Conservation (phyloP, 2,888 invertebrate genomes). For the Callinectes sapidus region DNA sequence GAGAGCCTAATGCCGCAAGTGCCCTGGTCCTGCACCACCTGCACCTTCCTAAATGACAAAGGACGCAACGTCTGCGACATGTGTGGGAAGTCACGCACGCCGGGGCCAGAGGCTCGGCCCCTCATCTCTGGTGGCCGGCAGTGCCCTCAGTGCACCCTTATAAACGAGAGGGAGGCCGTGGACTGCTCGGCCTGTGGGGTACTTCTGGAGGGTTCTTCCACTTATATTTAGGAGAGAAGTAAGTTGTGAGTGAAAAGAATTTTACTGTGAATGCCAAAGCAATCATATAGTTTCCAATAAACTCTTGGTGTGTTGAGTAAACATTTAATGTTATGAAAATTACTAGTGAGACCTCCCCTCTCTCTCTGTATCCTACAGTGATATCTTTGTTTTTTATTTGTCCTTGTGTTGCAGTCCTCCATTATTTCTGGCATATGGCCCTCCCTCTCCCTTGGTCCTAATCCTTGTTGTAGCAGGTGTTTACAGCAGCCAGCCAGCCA, state of each 20-base stretch:
- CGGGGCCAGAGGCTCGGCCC: constrained; percentile 81
- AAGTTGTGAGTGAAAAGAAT: constrained; percentile 28
- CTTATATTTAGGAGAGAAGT: constrained; percentile 80
- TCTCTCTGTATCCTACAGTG: constrained; percentile 16
- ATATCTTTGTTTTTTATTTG: not conserved
- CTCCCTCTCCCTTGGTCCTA: constrained; percentile 1
- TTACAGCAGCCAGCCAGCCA: constrained; percentile 8
- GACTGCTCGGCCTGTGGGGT: constrained; percentile 83
- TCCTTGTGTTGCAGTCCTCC: constrained; percentile 9
- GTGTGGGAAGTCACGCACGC: constrained; percentile 82
- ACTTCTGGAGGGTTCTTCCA: constrained; percentile 84
- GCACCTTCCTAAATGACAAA: constrained; percentile 83
- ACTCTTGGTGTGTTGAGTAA: constrained; percentile 52
- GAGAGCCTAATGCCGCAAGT: constrained; percentile 19
- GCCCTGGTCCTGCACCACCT: constrained; percentile 83
- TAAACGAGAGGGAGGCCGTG: constrained; percentile 82
- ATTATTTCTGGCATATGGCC: not conserved
- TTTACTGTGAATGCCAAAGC: constrained; percentile 54
- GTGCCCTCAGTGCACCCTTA: constrained; percentile 85
- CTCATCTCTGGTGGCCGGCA: constrained; percentile 85
- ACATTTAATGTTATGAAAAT: constrained; percentile 34
- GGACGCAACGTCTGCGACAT: constrained; percentile 83
- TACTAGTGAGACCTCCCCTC: constrained; percentile 23
- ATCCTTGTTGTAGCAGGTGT: not conserved
- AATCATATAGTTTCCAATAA: constrained; percentile 55